Evolutionary conservation across 2,888 invertebrate genomes (phyloP), one percentile per base, ranked within the genome.

Genomic region (Cryptocheilus praepositus): DNA sequence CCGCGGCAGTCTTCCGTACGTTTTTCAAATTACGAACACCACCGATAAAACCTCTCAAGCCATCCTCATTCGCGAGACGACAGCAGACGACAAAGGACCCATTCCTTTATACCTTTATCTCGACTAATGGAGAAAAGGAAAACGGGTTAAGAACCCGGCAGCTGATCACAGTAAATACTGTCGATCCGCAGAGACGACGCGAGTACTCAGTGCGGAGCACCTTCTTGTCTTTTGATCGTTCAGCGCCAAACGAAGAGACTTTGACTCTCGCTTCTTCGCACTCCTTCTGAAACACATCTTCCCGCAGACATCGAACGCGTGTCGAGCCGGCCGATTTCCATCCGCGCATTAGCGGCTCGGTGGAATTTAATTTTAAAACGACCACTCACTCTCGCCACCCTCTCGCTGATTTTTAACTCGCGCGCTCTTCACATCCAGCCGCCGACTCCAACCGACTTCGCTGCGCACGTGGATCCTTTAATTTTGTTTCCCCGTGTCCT

Each of bases 281-380:
- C 49, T n/a, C 49, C 11, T 49, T n/a, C 36, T 11, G 25, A n/a
- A 49, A 49, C 4, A n/a, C 49, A 49, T 49, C 18, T 5, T 49
- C 49, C 49, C 4, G 8, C 16, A 13, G 16, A 49, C 11, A 11
- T 36, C 36, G 36, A 36, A 36, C 36, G 36, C 36, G 25, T 5
- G 25, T 25, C 25, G 25, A 5, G 3, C 5, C 25, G 25, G 25
- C 25, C 25, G 36, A 36, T 44, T 46, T 58, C 62, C 44, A 46
- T 44, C 59, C 46, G 25, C 51, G 45, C 62, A 45, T 64, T 52
- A 61, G 28, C 49, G 60, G 49, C 49, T 49, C 13, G 5, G 16
- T 22, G 64, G 46, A 68, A 68, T 64, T 64, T 64, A 59, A 68
- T 68, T 68, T 68, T 52, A 19, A 60, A 64, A 25, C 56, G 21